phyloP scores from a whole-genome alignment of 2,888 invertebrate genomes.

The Linnaemya vulpina region DNA sequence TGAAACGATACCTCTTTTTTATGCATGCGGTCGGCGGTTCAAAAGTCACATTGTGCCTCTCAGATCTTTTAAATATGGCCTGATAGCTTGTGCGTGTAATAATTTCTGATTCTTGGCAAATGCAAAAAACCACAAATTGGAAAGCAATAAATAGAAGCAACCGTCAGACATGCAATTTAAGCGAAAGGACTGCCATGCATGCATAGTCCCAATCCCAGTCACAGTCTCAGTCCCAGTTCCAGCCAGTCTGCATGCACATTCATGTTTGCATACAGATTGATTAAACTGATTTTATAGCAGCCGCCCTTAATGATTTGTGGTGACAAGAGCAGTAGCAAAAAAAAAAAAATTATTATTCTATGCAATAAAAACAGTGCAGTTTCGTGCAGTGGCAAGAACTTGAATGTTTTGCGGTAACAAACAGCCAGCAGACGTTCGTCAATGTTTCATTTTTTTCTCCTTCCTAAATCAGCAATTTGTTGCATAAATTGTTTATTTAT shows the following conservation, averaged over 20 bases:
- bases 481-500: slow-evolving; percentile 22
- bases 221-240: no score
- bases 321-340: slow-evolving; percentile 63
- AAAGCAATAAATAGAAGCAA: slow-evolving; percentile 38
- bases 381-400: slow-evolving; percentile 42
- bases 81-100: slow-evolving; percentile 60
- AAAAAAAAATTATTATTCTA: slow-evolving; percentile 50
- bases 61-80: slow-evolving; percentile 16
- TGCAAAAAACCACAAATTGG: slow-evolving; percentile 60
- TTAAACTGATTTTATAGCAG: slow-evolving; percentile 66
- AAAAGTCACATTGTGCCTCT: slow-evolving; percentile 42
- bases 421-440: slow-evolving; percentile 38
- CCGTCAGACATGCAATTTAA: slow-evolving; percentile 45
- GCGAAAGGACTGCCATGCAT: slow-evolving; percentile 3
- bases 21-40: slow-evolving; percentile 43
- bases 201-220: neutral
- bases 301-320: slow-evolving; percentile 69
- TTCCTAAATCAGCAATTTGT: slow-evolving; percentile 10
- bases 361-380: slow-evolving; percentile 42
- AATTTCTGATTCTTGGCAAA: slow-evolving; percentile 63
- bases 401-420: slow-evolving; percentile 62
- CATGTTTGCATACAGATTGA: slow-evolving; percentile 48
- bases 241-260: neutral
- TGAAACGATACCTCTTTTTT: neutral
- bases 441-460: neutral